Evolutionary conservation across 2,797 vertebrate genomes (phyloP).

Genomic region (Protonibea diacanthus): DNA sequence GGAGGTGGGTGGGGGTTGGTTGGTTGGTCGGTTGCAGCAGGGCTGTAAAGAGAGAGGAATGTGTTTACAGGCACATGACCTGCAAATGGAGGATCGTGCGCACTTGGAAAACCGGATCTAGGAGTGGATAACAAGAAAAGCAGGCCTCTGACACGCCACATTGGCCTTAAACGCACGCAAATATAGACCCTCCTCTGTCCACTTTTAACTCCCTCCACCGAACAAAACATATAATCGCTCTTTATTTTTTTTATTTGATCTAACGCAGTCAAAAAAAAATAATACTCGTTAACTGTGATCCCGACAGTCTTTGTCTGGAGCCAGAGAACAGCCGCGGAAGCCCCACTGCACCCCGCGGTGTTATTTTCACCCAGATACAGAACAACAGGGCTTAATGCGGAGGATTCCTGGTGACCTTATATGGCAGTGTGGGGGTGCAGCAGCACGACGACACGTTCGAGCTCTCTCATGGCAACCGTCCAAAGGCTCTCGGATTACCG

Average conservation of each 20-base stretch:
- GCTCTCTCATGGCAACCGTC: constrained; percentile 76
- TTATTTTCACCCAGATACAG: constrained; percentile 69
- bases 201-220: constrained; percentile 22
- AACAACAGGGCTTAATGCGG: constrained; percentile 50
- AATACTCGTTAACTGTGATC: constrained; percentile 22
- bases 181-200: constrained; percentile 8
- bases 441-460: constrained; percentile 21
- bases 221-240: constrained; percentile 29
- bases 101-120: constrained; percentile 26
- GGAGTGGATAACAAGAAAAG: constrained; percentile 55
- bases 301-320: constrained; percentile 21
- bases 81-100: constrained; percentile 54
- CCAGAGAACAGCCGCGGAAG: constrained; percentile 38
- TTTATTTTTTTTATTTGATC: constrained; percentile 46
- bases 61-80: constrained; percentile 58
- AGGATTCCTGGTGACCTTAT: constrained; percentile 83
- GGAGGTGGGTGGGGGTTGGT: too few relatives aligned
- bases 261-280: constrained; percentile 43
- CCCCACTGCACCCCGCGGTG: constrained; percentile 37
- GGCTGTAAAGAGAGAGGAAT: neutral
- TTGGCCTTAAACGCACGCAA: too few relatives aligned
- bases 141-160: constrained; percentile 64
- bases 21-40: neutral
- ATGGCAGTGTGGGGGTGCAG: constrained; percentile 76
- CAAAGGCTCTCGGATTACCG: constrained; percentile 78